Base-by-base conservation (phyloP, 1,140 invertebrate species). In the Dendroctonus valens region DNA sequence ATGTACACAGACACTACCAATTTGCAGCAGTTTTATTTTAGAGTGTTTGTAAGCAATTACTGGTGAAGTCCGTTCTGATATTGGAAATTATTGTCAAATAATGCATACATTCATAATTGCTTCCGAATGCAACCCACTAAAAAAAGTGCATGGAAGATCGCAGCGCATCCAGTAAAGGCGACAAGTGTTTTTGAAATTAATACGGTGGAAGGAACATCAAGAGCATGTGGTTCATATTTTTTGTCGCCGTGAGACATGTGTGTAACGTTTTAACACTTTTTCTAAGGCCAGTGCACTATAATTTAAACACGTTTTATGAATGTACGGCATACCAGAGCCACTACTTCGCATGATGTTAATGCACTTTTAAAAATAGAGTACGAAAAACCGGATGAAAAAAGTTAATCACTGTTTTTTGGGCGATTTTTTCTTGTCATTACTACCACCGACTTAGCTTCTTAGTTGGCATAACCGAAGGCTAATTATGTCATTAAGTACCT, bases 111-210 rank as follows among this genome's bases (percentile, higher is more conserved):
- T 26, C 26, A 26, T 26, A 26, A 46, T 46, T 46, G 2, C n/a
- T 46, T 54, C 38, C 52, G 60, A 38, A 52, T 41, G 60, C 50
- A 53, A 11, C 11, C 8, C 14, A 15, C 5, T 44, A 48, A 64
- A 46, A 12, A 46, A 37, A 48, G 9, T 55, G 53, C 38, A 11
- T 58, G 14, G 3, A 58, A 41, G 9, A 12, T 58, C 41, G 6
- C 15, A 7, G 39, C 6, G 26, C 55, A 64, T 49, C 59, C 38
- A 46, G 44, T 59, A 37, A 11, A 40, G 39, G 57, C 62, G 69
- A 70, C 71, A 72, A 72, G 71, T 72, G 71, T 72, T 70, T 70
- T 68, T 72, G 69, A 70, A 70, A 72, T 72, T 70, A 72, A 72
- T 70, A 68, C 68, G 15, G 42, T 49, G 46, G 52, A 60, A 63